These are phyloP conservation scores for Oreonectes daqikongensis DNA, from an alignment of 2,797 vertebrate genomes.

Conservation along the genomic window DNA sequence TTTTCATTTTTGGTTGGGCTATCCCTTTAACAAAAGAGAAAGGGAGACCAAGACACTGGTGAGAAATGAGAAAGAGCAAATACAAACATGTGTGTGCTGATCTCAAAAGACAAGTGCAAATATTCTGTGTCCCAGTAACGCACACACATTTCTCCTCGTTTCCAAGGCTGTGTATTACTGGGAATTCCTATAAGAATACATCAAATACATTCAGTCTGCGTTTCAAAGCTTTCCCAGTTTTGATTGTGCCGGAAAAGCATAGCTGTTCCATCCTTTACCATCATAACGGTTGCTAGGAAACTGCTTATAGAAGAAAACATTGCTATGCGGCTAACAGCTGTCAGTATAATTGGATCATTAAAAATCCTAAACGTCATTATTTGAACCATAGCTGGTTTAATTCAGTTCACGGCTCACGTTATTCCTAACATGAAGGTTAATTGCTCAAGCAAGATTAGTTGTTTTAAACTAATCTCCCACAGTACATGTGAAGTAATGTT, in stretches of 20 bases:
- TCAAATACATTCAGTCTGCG: conserved; percentile 20
- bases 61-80: conserved; percentile 8
- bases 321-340: conserved; percentile 78
- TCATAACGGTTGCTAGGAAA: conserved; percentile 82
- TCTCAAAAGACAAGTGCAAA: conserved; percentile 34
- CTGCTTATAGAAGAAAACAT: conserved; percentile 76
- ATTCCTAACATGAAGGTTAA: conserved; percentile 75
- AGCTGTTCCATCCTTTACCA: conserved; percentile 72
- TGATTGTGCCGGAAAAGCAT: conserved; percentile 27
- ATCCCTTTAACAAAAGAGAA: not conserved
- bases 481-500: conserved; percentile 2
- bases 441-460: conserved; percentile 64
- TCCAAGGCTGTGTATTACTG: conserved; percentile 21
- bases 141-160: conserved; percentile 12
- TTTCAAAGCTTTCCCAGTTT: conserved; percentile 49
- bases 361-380: conserved; percentile 78
- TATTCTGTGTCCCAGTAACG: conserved; percentile 20
- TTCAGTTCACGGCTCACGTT: conserved; percentile 68
- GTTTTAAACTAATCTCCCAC: conserved; percentile 5
- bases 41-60: not conserved
- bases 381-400: conserved; percentile 75
- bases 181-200: conserved; percentile 36
- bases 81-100: conserved; percentile 11
- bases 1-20: no score
- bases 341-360: conserved; percentile 80